Evolutionary conservation across 2,888 invertebrate genomes (phyloP), one percentile per base, ranked within the genome.

Genomic region (Andrena haemorrhoa): DNA sequence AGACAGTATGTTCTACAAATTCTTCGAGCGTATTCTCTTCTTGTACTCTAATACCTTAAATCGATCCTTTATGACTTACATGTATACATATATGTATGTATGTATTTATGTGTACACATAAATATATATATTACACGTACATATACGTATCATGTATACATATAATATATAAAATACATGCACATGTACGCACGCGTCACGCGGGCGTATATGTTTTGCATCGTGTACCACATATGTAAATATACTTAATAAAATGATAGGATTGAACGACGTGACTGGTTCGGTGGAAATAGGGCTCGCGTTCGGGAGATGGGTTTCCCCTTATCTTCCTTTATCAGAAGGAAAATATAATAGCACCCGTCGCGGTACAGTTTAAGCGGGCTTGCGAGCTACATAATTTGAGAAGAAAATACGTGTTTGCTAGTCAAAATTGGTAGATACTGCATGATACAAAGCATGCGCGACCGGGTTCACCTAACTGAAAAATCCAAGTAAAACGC

Each of bases 371-470:
- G 56, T 56, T 10, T 10, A 51, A 51, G n/a, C n/a, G n/a, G n/a
- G 51, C 2, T 51, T 51, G 51, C 51, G 2, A 60, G 29, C 31
- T 60, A 60, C n/a, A 31, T n/a, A 29, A 31, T 31, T 60, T 29
- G 60, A 60, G 31, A 60, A 60, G 60, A 60, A 31, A 60, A 60
- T 29, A 60, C 60, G 58, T 58, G 29, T 29, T 58, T 58, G 58
- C 26, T 58, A 16, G 23, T 20, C 26, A 56, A 61, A 83, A 82
- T 51, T 77, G 75, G 79, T 79, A 81, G 79, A 85, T 84, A 89
- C 87, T 90, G 89, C 90, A 89, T 86, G 89, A 89, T 90, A 90
- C 89, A 89, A 80, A 88, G 89, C 88, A 90, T 90, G 90, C 89
- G 86, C 89, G 71, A 72, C 77, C 68, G 69, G 51, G 60, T 75